A percentile compares a stretch with the other conserved stretches of the same genome.
phyloP scores from a whole-genome alignment of 2,888 invertebrate genomes.

The Frankliniella intonsa region DNA sequence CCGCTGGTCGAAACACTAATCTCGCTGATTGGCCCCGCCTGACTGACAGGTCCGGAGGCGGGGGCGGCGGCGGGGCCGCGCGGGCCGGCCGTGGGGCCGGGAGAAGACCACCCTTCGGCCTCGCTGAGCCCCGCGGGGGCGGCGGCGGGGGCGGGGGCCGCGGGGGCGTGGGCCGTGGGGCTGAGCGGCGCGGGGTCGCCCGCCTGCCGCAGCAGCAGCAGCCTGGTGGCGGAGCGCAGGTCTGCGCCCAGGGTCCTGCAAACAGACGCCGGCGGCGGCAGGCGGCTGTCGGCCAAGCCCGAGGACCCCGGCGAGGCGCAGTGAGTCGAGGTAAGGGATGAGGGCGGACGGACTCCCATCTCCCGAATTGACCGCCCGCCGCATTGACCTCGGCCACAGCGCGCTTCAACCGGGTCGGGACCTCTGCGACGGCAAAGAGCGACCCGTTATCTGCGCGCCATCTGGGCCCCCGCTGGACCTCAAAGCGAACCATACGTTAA shows the following conservation, averaged over 20 bases:
- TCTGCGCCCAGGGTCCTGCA: not conserved
- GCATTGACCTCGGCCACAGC: too few relatives aligned
- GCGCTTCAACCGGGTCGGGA: too few relatives aligned
- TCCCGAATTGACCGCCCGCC: too few relatives aligned
- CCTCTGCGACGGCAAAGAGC: too few relatives aligned
- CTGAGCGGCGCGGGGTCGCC: slow-evolving; percentile 1
- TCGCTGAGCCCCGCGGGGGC: not conserved
- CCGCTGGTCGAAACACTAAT: slow-evolving; percentile 9
- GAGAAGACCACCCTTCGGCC: not conserved
- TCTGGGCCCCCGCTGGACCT: too few relatives aligned
- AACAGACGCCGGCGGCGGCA: not conserved
- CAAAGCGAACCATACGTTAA: too few relatives aligned
- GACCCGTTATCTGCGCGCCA: too few relatives aligned
- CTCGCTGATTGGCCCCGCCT: slow-evolving; percentile 4
- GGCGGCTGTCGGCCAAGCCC: slow-evolving; percentile 16
- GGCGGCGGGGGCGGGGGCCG: not conserved
- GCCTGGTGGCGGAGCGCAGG: not conserved
- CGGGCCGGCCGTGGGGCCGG: not conserved
- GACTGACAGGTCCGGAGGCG: slow-evolving; percentile 3
- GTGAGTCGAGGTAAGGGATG: not conserved
- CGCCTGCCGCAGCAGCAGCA: slow-evolving; percentile 1
- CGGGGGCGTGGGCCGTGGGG: not conserved
- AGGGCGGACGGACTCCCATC: not conserved
- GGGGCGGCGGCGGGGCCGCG: not conserved
- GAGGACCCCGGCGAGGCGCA: not conserved